Evolutionary conservation across 1,140 invertebrate species (phyloP).

Genomic region (Adelges cooleyi): DNA sequence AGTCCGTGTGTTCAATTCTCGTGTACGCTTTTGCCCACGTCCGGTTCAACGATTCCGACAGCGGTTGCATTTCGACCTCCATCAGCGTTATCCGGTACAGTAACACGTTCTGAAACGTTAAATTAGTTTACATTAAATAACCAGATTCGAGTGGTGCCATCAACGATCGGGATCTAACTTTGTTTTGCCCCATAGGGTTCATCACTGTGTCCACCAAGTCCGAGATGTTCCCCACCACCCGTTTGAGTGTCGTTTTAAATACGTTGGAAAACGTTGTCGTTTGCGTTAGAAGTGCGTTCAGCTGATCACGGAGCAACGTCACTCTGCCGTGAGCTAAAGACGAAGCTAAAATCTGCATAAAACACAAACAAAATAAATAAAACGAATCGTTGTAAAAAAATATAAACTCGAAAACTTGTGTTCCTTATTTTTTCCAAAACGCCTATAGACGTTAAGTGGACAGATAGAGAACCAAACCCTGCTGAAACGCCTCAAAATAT

Average conservation of each 20-base stretch:
- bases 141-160: too few relatives aligned
- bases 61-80: slow-evolving; percentile 20
- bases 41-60: slow-evolving; percentile 5
- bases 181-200: not conserved
- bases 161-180: not conserved
- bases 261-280: not conserved
- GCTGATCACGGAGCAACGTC: not conserved
- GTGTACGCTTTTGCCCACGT: slow-evolving; percentile 16
- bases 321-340: not conserved
- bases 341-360: not conserved
- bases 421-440: too few relatives aligned
- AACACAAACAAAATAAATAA: too few relatives aligned
- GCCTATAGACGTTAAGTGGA: too few relatives aligned
- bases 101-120: not conserved
- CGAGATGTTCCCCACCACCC: not conserved
- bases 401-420: too few relatives aligned
- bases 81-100: slow-evolving; percentile 3
- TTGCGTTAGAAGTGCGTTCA: not conserved
- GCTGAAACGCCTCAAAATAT: too few relatives aligned
- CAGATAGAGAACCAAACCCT: too few relatives aligned
- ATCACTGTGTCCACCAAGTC: not conserved
- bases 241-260: not conserved
- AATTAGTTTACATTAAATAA: too few relatives aligned
- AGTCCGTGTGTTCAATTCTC: slow-evolving; percentile 6
- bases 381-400: too few relatives aligned